Percentiles rank a stretch among this genome's conserved stretches.
Conservation (phyloP, 2,797 vertebrate genomes). For the Florisuga fusca region DNA sequence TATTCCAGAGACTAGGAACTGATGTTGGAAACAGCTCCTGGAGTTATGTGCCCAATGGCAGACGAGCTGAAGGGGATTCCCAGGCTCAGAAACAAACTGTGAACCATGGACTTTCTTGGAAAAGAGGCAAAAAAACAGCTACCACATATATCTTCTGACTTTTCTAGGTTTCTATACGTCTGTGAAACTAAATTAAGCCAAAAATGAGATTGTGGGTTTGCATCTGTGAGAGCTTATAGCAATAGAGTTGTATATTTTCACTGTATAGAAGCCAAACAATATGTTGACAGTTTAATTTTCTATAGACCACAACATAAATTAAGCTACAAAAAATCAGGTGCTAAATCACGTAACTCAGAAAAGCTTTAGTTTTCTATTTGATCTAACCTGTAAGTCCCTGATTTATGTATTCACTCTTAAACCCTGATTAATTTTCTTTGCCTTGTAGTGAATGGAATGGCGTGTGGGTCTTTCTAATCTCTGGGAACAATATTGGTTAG, state of each 20-base stretch:
- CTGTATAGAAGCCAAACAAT: background rate
- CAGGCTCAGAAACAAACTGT: background rate
- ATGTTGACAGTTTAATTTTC: background rate
- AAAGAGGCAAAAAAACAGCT: background rate
- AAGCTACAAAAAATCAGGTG: background rate
- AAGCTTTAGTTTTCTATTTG: background rate
- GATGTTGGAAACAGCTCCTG: background rate
- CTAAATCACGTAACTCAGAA: background rate
- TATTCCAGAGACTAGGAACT: background rate
- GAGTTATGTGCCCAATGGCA: background rate
- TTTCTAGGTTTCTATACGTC: background rate
- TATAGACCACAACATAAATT: background rate
- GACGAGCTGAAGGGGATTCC: background rate
- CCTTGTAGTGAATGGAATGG: background rate
- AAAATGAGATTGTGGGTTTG: background rate
- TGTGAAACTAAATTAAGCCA: background rate
- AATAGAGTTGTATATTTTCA: background rate
- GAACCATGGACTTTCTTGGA: background rate
- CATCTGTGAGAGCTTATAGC: background rate
- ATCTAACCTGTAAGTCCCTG: background rate
- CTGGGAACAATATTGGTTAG: background rate
- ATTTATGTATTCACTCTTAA: background rate
- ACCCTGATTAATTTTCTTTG: background rate
- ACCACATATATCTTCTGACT: background rate
- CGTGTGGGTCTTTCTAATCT: background rate